These are phyloP conservation scores for Eustalomyia histrio DNA, from an alignment of 2,888 invertebrate genomes.

Conservation along the genomic window DNA sequence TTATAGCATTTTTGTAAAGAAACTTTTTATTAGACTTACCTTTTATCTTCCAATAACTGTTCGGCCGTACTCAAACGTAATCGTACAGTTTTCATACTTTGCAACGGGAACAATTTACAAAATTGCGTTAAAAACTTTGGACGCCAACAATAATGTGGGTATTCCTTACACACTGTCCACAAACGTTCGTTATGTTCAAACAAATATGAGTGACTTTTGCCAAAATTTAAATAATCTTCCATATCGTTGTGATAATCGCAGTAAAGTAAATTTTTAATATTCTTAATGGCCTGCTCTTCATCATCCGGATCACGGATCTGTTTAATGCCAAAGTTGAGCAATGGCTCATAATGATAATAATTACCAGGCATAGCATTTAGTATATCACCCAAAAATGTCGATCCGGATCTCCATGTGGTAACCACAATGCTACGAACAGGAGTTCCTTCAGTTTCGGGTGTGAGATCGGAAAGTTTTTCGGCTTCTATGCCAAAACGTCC, in stretches of 20 bases:
- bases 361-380: slow-evolving; percentile 91
- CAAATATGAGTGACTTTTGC: slow-evolving; percentile 87
- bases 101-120: slow-evolving; percentile 92
- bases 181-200: slow-evolving; percentile 92
- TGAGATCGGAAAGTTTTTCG: slow-evolving; percentile 84
- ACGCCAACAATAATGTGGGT: slow-evolving; percentile 85
- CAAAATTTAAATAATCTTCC: slow-evolving; percentile 88
- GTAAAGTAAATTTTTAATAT: slow-evolving; percentile 86
- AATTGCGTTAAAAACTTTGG: slow-evolving; percentile 87
- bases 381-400: slow-evolving; percentile 93
- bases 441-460: slow-evolving; percentile 84
- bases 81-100: slow-evolving; percentile 92
- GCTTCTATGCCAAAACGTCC: slow-evolving; percentile 81
- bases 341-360: slow-evolving; percentile 94
- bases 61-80: slow-evolving; percentile 87
- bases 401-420: slow-evolving; percentile 95
- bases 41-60: slow-evolving; percentile 85
- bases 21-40: slow-evolving; percentile 81
- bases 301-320: slow-evolving; percentile 89
- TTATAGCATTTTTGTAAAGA: neutral
- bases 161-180: slow-evolving; percentile 88
- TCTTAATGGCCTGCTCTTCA: slow-evolving; percentile 84
- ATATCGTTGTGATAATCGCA: slow-evolving; percentile 87
- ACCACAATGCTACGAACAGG: slow-evolving; percentile 89
- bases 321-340: slow-evolving; percentile 89